Conservation (phyloP, 2,888 invertebrate species). For the Disparrhopalites patrizii region DNA sequence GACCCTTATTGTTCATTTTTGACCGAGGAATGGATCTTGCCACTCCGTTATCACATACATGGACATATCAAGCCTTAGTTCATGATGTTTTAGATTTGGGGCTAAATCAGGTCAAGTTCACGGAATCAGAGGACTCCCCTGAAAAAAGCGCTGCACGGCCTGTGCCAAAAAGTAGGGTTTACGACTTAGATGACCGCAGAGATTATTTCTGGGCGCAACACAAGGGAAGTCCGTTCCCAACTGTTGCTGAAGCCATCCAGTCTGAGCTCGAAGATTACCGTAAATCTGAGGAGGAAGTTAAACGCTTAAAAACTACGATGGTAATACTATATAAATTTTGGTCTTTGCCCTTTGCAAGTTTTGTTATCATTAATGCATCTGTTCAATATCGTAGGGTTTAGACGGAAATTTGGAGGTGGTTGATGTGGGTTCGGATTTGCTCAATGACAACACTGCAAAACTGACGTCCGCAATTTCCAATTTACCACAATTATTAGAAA, state of each 20-base stretch:
- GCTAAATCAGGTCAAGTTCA: conserved; percentile 75
- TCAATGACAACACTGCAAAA: conserved; percentile 87
- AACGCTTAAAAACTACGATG: conserved; percentile 89
- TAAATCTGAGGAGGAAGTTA: conserved; percentile 93
- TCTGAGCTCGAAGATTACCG: conserved; percentile 94
- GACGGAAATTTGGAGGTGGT: conserved; percentile 52
- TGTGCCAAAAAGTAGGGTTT: conserved; percentile 66
- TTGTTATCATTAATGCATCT: not conserved
- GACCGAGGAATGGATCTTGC: conserved; percentile 96
- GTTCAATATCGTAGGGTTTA: conserved; percentile 26
- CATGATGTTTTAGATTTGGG: conserved; percentile 93
- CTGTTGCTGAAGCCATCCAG: conserved; percentile 97
- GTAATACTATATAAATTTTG: conserved; percentile 50
- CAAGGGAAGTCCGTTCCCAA: conserved; percentile 89
- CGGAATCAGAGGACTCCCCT: conserved; percentile 59
- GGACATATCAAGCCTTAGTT: conserved; percentile 98
- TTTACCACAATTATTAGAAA: conserved; percentile 92
- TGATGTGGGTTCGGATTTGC: conserved; percentile 71
- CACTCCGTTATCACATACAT: conserved; percentile 89
- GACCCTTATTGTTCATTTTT: conserved; percentile 85
- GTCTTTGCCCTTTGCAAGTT: not conserved
- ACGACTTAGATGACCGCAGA: conserved; percentile 74
- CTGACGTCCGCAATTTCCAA: conserved; percentile 94
- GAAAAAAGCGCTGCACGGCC: conserved; percentile 59
- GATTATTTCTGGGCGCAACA: conserved; percentile 92